phyloP scores from a whole-genome alignment of 2,797 vertebrate genomes.

The Champsocephalus esox region DNA sequence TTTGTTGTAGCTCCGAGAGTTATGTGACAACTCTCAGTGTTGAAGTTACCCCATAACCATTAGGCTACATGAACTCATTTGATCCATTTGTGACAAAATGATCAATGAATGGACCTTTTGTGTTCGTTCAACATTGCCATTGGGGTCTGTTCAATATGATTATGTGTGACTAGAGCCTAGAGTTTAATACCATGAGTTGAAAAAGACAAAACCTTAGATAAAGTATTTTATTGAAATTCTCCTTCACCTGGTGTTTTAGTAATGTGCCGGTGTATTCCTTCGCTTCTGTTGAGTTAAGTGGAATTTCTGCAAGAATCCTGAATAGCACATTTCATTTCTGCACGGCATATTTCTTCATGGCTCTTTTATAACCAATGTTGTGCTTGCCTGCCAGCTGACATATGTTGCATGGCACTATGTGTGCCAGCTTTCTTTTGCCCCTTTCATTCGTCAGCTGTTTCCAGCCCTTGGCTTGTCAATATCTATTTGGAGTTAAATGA shows the following conservation, averaged over 20 bases:
- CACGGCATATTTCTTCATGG: constrained; percentile 48
- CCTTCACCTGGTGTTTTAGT: constrained; percentile 34
- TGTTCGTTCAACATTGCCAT: no score
- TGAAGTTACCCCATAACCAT: no score
- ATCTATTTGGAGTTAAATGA: constrained; percentile 23
- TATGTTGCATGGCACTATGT: constrained; percentile 52
- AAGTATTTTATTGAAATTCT: background rate
- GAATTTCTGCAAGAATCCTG: constrained; percentile 41
- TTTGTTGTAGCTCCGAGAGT: no score
- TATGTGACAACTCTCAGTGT: no score
- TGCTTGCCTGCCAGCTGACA: constrained; percentile 58
- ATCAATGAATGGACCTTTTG: background rate
- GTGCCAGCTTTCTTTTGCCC: constrained; percentile 45
- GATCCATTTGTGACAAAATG: background rate
- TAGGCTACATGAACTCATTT: background rate
- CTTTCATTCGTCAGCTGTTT: constrained; percentile 48
- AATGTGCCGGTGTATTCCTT: constrained; percentile 7
- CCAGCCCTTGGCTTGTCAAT: constrained; percentile 51
- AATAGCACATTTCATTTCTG: constrained; percentile 40
- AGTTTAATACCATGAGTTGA: no score
- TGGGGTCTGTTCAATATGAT: no score
- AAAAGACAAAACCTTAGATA: background rate
- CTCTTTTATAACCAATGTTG: constrained; percentile 55
- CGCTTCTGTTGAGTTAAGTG: constrained; percentile 47
- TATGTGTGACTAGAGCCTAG: no score